Evolutionary conservation across 2,888 invertebrate species (phyloP).

Genomic region (Automeris io): DNA sequence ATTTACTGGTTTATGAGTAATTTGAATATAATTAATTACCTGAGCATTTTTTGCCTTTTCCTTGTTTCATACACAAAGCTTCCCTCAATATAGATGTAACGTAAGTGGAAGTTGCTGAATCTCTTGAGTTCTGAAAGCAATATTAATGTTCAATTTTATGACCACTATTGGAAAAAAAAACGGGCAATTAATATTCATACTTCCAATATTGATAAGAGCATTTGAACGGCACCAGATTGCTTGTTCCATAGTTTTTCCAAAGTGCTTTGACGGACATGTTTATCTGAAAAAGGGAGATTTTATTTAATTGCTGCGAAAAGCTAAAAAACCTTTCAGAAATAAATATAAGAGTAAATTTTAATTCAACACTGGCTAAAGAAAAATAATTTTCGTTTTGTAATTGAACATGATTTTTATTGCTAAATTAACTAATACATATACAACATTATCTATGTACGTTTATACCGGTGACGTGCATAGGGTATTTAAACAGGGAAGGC

Average conservation of each 20-base stretch:
- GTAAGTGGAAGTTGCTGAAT: conserved; percentile 70
- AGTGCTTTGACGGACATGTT: conserved; percentile 73
- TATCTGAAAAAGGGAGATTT: conserved; percentile 59
- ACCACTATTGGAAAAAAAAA: not conserved
- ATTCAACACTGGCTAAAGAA: too few species aligned
- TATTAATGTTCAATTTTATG: conserved; percentile 2
- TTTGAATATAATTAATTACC: conserved; percentile 33
- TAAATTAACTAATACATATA: too few species aligned
- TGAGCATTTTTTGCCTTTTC: conserved; percentile 69
- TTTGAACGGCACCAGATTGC: conserved; percentile 72
- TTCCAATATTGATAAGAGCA: conserved; percentile 74
- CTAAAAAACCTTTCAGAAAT: not conserved
- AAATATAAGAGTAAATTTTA: too few species aligned
- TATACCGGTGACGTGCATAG: too few species aligned
- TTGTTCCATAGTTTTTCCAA: conserved; percentile 78
- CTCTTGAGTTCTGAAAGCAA: conserved; percentile 72
- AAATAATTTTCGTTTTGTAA: too few species aligned
- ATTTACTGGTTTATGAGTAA: too few species aligned
- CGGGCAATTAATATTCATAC: conserved; percentile 35
- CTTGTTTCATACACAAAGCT: conserved; percentile 76
- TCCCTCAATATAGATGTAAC: conserved; percentile 78
- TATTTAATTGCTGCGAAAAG: not conserved
- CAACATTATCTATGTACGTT: too few species aligned
- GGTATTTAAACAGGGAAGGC: too few species aligned
- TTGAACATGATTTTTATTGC: too few species aligned